Conservation (phyloP, 2,888 invertebrate genomes). For the Cartodere bifasciata region DNA sequence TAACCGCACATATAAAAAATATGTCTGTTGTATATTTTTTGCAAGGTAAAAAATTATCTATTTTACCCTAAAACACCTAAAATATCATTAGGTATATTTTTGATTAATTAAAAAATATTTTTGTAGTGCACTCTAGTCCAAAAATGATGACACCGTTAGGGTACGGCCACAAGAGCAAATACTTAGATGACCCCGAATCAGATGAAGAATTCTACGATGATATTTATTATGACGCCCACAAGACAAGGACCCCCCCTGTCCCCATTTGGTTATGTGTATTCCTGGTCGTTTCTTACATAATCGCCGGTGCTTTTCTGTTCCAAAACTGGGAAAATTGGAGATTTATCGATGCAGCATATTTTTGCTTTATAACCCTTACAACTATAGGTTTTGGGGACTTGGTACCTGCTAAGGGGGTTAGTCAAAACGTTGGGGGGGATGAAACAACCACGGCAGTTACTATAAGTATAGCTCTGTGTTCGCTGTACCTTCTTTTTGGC, state of each 20-base stretch:
- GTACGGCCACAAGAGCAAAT: conserved; percentile 47
- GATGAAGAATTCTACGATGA: conserved; percentile 40
- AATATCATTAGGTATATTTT: no score
- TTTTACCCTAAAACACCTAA: no score
- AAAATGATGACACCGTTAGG: conserved; percentile 58
- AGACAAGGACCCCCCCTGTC: conserved; percentile 51
- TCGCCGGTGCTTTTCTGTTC: conserved; percentile 80
- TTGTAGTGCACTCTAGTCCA: conserved; percentile 34
- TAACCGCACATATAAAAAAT: no score
- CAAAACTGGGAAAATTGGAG: conserved; percentile 77
- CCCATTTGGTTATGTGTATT: conserved; percentile 85
- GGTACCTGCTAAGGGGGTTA: conserved; percentile 67
- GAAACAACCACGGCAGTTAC: conserved; percentile 35
- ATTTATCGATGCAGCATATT: conserved; percentile 79
- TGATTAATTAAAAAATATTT: no score
- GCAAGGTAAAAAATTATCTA: no score
- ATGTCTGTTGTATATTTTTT: no score
- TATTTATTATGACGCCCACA: conserved; percentile 29
- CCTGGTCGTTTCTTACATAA: conserved; percentile 78
- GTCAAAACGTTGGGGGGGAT: conserved; percentile 15
- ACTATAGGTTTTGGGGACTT: conserved; percentile 90
- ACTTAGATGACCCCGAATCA: conserved; percentile 47
- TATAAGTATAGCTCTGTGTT: conserved; percentile 71
- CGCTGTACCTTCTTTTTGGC: conserved; percentile 85
- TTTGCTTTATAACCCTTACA: conserved; percentile 87